Conservation (phyloP, 2,113 vertebrate species). For the Microcebus murinus region DNA sequence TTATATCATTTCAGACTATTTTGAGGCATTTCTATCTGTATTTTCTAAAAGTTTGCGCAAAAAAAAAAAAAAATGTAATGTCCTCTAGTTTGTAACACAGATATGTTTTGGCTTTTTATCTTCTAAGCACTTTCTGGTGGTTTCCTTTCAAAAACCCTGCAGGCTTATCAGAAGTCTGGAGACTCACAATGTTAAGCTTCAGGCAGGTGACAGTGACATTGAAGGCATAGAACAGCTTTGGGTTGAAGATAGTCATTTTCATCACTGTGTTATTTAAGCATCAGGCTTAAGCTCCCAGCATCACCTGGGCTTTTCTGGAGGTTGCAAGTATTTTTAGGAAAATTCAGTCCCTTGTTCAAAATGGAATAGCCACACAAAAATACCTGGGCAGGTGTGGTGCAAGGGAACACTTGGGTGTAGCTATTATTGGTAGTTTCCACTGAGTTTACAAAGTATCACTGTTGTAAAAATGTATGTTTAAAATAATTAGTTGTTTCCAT, state of each 20-base stretch:
- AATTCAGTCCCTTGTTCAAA: not conserved
- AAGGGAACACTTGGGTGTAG: not conserved
- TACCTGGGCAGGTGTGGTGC: not conserved
- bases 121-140: slow-evolving; percentile 28
- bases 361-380: not conserved
- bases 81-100: not conserved
- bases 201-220: not conserved
- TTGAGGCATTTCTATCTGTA: not conserved
- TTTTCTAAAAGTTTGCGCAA: slow-evolving; percentile 38
- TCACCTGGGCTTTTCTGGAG: not conserved
- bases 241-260: not conserved
- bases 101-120: slow-evolving; percentile 49
- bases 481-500: not conserved
- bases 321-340: not conserved
- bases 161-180: not conserved
- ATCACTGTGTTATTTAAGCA: not conserved
- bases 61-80: not conserved
- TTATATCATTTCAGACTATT: not conserved
- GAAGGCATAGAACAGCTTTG: not conserved
- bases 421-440: not conserved
- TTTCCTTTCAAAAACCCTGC: slow-evolving; percentile 37
- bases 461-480: not conserved
- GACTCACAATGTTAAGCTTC: not conserved
- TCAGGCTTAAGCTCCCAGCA: not conserved
- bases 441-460: not conserved